Evolutionary conservation across 2,888 invertebrate genomes (phyloP).

Genomic region (Eupithecia dodoneata): DNA sequence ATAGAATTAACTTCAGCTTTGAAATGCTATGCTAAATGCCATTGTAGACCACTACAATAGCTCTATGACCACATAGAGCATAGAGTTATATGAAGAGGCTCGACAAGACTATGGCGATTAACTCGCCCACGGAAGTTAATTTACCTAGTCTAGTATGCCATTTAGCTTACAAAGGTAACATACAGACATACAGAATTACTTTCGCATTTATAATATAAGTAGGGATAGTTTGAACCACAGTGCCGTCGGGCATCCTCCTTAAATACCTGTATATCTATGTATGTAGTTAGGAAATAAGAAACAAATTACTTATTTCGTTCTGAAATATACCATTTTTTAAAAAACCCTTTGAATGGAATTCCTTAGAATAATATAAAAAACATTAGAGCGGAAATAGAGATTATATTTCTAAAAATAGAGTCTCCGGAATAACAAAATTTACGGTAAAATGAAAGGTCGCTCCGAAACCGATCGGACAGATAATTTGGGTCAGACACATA

Average conservation of each 20-base stretch:
- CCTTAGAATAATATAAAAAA: neutral
- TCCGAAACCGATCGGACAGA: neutral
- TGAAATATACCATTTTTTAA: too few relatives aligned
- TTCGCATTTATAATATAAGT: too few relatives aligned
- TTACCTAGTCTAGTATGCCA: too few relatives aligned
- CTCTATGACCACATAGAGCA: neutral
- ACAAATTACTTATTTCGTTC: too few relatives aligned
- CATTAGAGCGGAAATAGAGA: neutral
- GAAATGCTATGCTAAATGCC: neutral
- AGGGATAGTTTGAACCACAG: too few relatives aligned
- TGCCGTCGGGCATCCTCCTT: too few relatives aligned
- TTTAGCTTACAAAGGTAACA: too few relatives aligned
- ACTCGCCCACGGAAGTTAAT: too few relatives aligned
- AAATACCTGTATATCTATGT: too few relatives aligned
- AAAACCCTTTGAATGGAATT: neutral
- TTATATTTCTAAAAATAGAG: neutral
- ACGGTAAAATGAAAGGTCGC: neutral
- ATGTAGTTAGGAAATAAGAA: too few relatives aligned
- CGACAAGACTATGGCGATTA: neutral
- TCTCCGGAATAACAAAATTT: neutral
- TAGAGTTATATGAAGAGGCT: neutral
- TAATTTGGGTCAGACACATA: neutral
- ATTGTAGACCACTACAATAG: too few relatives aligned
- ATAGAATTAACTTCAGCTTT: neutral
- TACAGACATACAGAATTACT: too few relatives aligned